phyloP scores from a whole-genome alignment of 2,113 vertebrate species.

The Alouatta palliata region DNA sequence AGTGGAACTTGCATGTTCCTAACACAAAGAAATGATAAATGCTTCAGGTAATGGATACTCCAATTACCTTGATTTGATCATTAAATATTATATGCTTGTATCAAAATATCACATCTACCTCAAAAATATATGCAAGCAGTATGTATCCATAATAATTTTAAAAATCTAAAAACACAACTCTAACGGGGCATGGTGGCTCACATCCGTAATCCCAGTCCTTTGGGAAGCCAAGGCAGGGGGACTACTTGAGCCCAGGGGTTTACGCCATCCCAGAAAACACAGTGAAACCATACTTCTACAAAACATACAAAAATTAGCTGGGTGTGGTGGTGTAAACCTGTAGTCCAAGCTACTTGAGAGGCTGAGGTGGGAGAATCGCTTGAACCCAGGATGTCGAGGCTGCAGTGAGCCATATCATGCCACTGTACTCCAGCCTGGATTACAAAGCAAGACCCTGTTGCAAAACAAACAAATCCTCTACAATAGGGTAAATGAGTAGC shows the following conservation, averaged over 20 bases:
- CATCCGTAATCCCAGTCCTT: neutral
- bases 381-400: neutral
- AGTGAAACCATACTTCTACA: neutral
- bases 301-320: neutral
- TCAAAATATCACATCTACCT: neutral
- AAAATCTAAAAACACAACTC: neutral
- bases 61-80: no score
- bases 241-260: neutral
- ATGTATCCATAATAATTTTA: neutral
- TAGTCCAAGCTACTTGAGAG: neutral
- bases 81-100: no score
- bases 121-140: neutral
- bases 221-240: neutral
- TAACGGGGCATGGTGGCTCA: neutral
- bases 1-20: neutral
- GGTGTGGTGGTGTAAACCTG: neutral
- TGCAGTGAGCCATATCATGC: no score
- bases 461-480: neutral
- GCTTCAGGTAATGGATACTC: no score
- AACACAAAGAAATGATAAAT: neutral
- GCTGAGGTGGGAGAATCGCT: neutral
- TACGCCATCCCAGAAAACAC: neutral
- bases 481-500: neutral
- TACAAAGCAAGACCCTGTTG: neutral
- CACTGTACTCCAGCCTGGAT: neutral